phyloP scores from a whole-genome alignment of 2,113 vertebrate genomes.

The Ptyas mucosa region DNA sequence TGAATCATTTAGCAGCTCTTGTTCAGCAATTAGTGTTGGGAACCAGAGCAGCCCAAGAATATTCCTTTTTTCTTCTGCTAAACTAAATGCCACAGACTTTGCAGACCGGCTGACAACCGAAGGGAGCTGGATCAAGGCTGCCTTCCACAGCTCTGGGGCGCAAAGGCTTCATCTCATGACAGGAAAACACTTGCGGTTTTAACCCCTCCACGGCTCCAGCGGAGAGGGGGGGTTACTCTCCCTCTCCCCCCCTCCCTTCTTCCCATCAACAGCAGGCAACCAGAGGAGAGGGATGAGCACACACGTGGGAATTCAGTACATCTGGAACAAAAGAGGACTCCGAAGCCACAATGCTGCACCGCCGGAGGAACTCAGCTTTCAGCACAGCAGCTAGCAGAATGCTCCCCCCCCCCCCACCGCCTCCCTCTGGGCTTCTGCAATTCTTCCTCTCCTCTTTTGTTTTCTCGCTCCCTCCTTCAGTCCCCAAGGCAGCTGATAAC shows the following conservation, averaged over 20 bases:
- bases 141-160: conserved; percentile 3
- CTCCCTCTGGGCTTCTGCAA: neutral
- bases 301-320: neutral
- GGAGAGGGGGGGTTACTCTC: neutral
- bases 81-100: neutral
- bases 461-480: neutral
- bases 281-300: neutral
- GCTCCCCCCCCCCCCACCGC: neutral
- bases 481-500: neutral
- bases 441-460: neutral
- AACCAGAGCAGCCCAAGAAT: too few species aligned
- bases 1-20: conserved; percentile 38
- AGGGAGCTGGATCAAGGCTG: conserved; percentile 1
- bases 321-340: neutral
- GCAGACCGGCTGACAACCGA: conserved; percentile 16
- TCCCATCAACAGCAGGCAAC: neutral
- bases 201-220: conserved; percentile 20
- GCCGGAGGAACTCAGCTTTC: neutral
- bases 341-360: accelerated
- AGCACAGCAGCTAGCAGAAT: neutral
- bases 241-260: neutral
- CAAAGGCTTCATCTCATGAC: conserved; percentile 26
- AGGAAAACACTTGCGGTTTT: conserved; percentile 22
- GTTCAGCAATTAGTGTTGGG: neutral
- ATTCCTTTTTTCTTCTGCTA: accelerated